Evolutionary conservation across 2,113 vertebrate species (phyloP), one percentile per base, ranked within the genome.

Genomic region (Gasterosteus aculeatus): DNA sequence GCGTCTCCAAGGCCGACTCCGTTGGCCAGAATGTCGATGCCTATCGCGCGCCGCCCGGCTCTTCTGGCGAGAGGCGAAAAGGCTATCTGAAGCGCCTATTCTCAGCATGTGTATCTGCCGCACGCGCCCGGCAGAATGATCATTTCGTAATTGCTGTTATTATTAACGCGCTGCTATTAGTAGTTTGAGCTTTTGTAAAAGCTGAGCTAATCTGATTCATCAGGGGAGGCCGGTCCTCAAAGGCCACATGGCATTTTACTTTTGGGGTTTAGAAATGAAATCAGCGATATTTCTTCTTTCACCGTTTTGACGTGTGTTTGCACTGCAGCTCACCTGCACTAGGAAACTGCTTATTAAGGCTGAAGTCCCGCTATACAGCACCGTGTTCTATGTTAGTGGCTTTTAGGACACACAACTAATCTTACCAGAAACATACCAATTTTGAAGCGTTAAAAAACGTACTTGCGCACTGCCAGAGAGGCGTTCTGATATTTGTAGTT

Each of bases 1-100:
- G 86, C 89, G 90, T 90, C 89, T 93, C 88, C 75, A 58, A 87
- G 91, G 89, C 88, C 82, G 87, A 85, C 88, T 87, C 88, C 91
- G 92, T 89, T 91, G 88, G 90, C 84, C 56, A 88, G 87, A 92
- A 90, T 91, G 91, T 91, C 88, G 91, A 92, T 92, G 84, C 87
- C 90, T 92, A 93, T 93, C 92, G 46, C 87, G 66, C 74, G 31
- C 84, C 41, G 89, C 88, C 87, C 41, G 86, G 87, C 85, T 89
- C 85, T 72, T 83, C 79, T 86, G 86, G 80, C 85, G 85, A 89
- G 88, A 90, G 88, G 85, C 76, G 85, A 87, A 87, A 46, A 90
- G 88, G 88, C 89, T 88, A 91, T 92, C 89, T 88, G 58, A 85
- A 84, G 79, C 59, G 88, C 66, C 83, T 84, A 72, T 88, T 92